Conservation (phyloP, 2,797 vertebrate species). For the Channallabes apus region DNA sequence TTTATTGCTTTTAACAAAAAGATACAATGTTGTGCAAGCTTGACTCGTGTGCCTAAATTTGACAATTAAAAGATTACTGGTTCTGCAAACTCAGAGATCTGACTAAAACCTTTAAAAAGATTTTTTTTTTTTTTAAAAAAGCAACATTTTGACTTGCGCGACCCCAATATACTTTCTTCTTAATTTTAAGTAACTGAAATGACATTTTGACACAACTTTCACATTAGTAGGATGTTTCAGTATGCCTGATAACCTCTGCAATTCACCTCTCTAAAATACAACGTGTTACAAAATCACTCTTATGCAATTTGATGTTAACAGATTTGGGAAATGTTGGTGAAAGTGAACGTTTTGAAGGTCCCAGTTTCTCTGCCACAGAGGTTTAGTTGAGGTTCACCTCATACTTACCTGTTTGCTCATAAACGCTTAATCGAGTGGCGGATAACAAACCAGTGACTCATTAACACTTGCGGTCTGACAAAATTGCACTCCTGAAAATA, state of each 20-base stretch:
- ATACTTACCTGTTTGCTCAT: not conserved
- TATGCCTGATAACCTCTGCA: not conserved
- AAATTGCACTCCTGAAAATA: conserved; percentile 8
- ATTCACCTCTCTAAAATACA: not conserved
- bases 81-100: not conserved
- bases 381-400: not conserved
- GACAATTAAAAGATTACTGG: not conserved
- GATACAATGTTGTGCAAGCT: not conserved
- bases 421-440: not conserved
- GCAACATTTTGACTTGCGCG: not conserved
- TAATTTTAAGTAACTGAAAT: too few species aligned
- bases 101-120: not conserved
- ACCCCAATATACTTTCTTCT: not conserved
- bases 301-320: not conserved
- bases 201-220: not conserved
- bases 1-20: not conserved
- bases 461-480: not conserved
- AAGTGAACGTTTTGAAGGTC: not conserved
- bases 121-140: too few species aligned
- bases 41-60: not conserved
- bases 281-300: not conserved
- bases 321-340: not conserved
- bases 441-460: conserved; percentile 5
- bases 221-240: not conserved
- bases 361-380: not conserved